phyloP scores from a whole-genome alignment of 1,140 invertebrate species.

The Thaumetopoea pityocampa region DNA sequence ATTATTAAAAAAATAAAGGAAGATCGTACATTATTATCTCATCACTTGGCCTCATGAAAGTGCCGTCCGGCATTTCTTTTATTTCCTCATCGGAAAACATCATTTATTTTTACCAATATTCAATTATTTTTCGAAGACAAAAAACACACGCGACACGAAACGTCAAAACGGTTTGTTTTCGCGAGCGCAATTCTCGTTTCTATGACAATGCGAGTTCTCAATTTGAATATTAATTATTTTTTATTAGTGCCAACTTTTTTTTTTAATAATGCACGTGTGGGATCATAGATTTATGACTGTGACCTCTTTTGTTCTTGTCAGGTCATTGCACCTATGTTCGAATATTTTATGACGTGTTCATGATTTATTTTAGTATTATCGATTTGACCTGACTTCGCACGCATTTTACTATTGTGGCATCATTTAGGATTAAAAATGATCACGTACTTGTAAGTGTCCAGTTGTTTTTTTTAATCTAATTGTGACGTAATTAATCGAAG shows the following conservation, averaged over 20 bases:
- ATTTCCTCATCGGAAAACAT: conserved; percentile 71
- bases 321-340: conserved; percentile 17
- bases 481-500: no score
- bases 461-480: no score
- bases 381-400: no score
- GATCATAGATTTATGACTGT: conserved; percentile 17
- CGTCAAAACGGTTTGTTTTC: conserved; percentile 51
- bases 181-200: conserved; percentile 46
- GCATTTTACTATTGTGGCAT: no score
- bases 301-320: conserved; percentile 46
- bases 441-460: no score
- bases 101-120: conserved; percentile 61
- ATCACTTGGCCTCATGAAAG: conserved; percentile 56
- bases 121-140: conserved; percentile 57
- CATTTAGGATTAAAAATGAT: no score
- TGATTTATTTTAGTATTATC: no score
- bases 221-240: conserved; percentile 39
- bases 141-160: conserved; percentile 48
- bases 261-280: conserved; percentile 8
- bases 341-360: conserved; percentile 2
- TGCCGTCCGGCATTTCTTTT: conserved; percentile 49
- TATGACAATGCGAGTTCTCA: conserved; percentile 41
- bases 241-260: conserved; percentile 26
- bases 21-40: conserved; percentile 69
- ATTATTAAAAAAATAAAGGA: conserved; percentile 46